Evolutionary conservation across 2,888 invertebrate species (phyloP), one percentile per base, ranked within the genome.

Genomic region (Minunthozetes semirufus): DNA sequence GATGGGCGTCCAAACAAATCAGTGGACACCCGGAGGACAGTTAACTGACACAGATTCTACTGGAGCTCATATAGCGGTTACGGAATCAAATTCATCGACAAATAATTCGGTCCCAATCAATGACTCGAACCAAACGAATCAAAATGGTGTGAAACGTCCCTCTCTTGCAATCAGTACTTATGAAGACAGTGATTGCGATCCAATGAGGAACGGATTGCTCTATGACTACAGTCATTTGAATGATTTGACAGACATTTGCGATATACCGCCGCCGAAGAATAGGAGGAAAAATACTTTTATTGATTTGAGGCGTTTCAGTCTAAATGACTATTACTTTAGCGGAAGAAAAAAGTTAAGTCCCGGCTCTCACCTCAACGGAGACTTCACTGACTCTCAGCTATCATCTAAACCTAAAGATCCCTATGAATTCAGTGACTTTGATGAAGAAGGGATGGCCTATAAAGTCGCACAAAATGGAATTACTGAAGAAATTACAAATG

Each of bases 101-200:
- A 46, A 5, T 13, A 22, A 1, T 19, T n/a, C n/a, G 17, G 27
- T 61, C 13, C 25, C 29, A 25, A 29, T 5, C 25, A 27, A 13
- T 0, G 27, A 42, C 42, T 46, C 68, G 42, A 68, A 19, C 42
- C 68, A 68, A 46, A 19, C 46, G 6, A 33, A 68, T 15, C 68
- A 38, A 48, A 33, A n/a, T 33, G 72, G 72, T 27, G 80, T 78
- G 78, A 90, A 91, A 83, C 86, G 93, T 81, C 95, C 95, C 53
- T 85, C 88, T 78, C 86, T 95, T 80, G 89, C 88, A 72, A 88
- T 89, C 71, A 89, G 89, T 80, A 91, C 91, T 81, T 89, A 90
- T 79, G 92, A 93, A 22, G 72, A 63, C 48, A 68, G 22, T 38
- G 29, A 56, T 19, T 17, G 29, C 29, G 33, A 72, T 9, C 42